Percentiles rank a stretch among this genome's conserved stretches.
Evolutionary conservation across 2,888 invertebrate species (phyloP).

Genomic region (Thyatira batis): DNA sequence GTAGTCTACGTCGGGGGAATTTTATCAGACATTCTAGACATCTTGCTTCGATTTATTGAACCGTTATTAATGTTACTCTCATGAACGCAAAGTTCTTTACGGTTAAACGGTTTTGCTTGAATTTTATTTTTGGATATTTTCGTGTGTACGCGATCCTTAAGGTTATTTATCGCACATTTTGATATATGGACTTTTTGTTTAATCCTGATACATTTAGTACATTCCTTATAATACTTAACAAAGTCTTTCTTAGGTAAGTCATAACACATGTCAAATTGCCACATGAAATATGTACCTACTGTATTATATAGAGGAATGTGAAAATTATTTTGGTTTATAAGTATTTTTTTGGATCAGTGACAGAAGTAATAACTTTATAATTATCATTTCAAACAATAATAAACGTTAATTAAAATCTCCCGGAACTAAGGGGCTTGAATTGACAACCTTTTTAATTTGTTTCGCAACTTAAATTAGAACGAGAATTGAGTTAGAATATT

Average conservation of each 20-base stretch:
- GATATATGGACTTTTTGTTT: background rate
- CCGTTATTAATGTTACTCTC: background rate
- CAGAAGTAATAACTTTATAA: too few species aligned
- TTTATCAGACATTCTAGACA: background rate
- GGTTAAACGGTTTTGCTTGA: background rate
- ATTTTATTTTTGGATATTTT: background rate
- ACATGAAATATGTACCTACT: too few species aligned
- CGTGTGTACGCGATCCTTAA: background rate
- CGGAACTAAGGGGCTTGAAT: background rate
- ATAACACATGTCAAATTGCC: too few species aligned
- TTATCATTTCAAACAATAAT: background rate
- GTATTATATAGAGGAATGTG: too few species aligned
- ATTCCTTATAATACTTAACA: too few species aligned
- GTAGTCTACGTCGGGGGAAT: background rate
- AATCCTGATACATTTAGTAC: too few species aligned
- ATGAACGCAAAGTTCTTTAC: background rate
- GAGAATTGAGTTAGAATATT: slow-evolving; percentile 3
- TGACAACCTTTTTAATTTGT: background rate
- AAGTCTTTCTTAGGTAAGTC: too few species aligned
- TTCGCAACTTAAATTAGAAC: background rate
- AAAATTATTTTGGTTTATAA: too few species aligned
- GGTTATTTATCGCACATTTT: background rate
- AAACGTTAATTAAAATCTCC: background rate
- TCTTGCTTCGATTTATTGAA: background rate
- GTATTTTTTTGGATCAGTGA: too few species aligned